Percentiles rank a stretch among this genome's conserved stretches.
Conservation (phyloP, 2,113 vertebrate species). For the Crotalus horridus region DNA sequence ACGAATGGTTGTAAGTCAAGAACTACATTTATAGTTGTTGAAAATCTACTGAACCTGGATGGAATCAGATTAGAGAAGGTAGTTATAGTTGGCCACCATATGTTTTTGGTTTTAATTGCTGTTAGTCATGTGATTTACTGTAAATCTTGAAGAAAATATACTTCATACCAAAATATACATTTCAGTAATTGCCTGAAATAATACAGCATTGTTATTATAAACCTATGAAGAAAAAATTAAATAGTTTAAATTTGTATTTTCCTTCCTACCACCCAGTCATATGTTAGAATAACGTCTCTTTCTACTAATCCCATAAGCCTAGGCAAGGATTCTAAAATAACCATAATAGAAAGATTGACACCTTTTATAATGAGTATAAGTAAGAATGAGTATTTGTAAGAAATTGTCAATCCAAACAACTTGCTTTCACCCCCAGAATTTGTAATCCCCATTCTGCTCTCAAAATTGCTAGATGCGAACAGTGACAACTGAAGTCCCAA, state of each 20-base stretch:
- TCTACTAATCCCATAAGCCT: background rate
- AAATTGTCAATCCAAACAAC: background rate
- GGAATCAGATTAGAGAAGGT: background rate
- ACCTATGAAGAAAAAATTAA: background rate
- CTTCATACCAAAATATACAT: background rate
- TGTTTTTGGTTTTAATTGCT: background rate
- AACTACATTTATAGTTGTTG: background rate
- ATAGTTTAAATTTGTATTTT: background rate
- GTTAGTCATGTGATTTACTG: background rate
- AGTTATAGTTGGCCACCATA: background rate
- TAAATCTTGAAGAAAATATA: background rate
- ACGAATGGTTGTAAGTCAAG: background rate
- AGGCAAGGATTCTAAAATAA: background rate
- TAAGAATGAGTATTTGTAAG: background rate
- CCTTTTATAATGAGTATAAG: background rate
- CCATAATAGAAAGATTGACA: no score
- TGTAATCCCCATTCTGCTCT: background rate
- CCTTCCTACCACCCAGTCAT: background rate
- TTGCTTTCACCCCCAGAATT: background rate
- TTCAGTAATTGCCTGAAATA: background rate
- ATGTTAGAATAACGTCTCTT: background rate
- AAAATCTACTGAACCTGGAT: background rate
- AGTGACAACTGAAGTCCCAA: background rate
- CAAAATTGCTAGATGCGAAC: background rate
- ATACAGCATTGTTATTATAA: background rate